These are phyloP conservation scores for Leptodirus hochenwartii DNA, from an alignment of 2,888 invertebrate species.

Conservation along the genomic window DNA sequence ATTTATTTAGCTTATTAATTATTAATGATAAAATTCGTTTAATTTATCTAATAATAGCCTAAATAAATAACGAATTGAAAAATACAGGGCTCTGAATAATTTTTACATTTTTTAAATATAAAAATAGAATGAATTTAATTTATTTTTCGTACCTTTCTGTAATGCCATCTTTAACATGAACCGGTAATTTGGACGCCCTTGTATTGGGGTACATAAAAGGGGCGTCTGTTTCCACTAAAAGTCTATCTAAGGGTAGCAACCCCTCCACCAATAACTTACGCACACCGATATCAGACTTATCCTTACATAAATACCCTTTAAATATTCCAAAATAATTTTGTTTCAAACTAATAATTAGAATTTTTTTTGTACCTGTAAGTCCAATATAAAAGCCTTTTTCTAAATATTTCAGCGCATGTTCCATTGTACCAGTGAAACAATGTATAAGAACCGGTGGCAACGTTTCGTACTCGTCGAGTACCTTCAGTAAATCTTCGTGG, in stretches of 20 bases:
- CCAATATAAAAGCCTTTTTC: conserved; percentile 76
- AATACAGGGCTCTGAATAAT: too few relatives aligned
- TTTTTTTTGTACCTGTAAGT: conserved; percentile 39
- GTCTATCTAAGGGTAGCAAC: conserved; percentile 61
- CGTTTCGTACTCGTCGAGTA: conserved; percentile 35
- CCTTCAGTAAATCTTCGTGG: conserved; percentile 64
- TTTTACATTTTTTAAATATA: too few relatives aligned
- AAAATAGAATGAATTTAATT: too few relatives aligned
- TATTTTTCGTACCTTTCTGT: conserved; percentile 78
- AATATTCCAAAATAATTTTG: too few relatives aligned
- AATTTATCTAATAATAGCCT: too few relatives aligned
- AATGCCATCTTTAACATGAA: conserved; percentile 70
- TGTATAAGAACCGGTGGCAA: conserved; percentile 76
- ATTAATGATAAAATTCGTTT: too few relatives aligned
- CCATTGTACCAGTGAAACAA: conserved; percentile 78
- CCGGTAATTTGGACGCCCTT: conserved; percentile 76
- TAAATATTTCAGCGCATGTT: conserved; percentile 68
- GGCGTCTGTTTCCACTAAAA: conserved; percentile 83
- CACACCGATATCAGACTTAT: conserved; percentile 82
- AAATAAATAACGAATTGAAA: too few relatives aligned
- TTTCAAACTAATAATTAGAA: conserved; percentile 2
- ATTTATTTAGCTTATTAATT: too few relatives aligned
- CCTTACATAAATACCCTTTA: conserved; percentile 78
- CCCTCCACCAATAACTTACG: conserved; percentile 65
- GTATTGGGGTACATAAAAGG: conserved; percentile 95